Conservation (phyloP, 2,113 vertebrate genomes). For the Plecturocebus donacophilus region DNA sequence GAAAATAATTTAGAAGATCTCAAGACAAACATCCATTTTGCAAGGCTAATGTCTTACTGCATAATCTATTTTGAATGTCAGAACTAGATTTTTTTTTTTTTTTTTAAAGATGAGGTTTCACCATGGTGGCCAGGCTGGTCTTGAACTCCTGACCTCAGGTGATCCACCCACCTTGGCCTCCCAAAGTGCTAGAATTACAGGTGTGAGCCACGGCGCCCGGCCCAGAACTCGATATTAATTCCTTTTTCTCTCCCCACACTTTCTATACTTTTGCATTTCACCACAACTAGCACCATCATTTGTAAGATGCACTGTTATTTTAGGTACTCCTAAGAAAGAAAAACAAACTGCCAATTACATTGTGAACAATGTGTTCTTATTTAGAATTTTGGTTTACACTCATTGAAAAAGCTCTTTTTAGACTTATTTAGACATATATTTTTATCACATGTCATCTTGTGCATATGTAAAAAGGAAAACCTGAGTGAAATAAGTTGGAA, state of each 20-base stretch:
- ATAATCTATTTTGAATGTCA: conserved; percentile 23
- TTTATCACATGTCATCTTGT: background rate
- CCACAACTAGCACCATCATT: background rate
- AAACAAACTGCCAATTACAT: conserved; percentile 45
- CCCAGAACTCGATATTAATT: background rate
- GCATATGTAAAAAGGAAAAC: background rate
- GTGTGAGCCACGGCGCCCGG: too few species aligned
- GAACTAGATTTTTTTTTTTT: background rate
- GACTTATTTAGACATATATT: background rate
- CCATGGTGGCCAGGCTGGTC: too few species aligned
- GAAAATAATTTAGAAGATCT: background rate
- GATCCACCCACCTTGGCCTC: too few species aligned
- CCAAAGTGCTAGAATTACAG: too few species aligned
- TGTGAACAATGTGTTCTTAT: conserved; percentile 17
- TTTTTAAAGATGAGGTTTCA: too few species aligned
- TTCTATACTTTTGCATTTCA: background rate
- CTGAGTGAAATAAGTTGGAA: background rate
- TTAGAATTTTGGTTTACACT: background rate
- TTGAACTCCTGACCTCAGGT: too few species aligned
- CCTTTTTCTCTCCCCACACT: background rate
- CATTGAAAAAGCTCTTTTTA: background rate
- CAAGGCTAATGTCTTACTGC: conserved; percentile 7
- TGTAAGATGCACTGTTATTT: conserved; percentile 45
- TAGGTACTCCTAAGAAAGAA: background rate
- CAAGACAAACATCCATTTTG: background rate